A percentile compares a stretch with the other conserved stretches of the same genome.
Evolutionary conservation across 2,113 vertebrate genomes (phyloP).

Genomic region (Podiceps cristatus): DNA sequence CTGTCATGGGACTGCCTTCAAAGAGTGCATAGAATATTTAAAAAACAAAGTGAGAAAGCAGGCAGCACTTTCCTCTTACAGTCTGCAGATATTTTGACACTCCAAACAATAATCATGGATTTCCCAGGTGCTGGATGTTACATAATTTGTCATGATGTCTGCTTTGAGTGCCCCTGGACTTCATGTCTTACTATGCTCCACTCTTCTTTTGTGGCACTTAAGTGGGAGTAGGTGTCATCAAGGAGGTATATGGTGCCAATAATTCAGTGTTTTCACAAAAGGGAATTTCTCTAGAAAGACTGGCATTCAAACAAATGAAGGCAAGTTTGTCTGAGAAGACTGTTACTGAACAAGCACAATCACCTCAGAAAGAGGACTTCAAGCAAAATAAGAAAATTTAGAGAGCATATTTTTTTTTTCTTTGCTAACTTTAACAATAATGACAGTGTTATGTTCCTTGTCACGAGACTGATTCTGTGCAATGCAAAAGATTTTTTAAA

Average conservation of each 20-base stretch:
- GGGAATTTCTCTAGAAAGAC: background rate
- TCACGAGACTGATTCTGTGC: background rate
- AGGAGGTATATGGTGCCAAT: background rate
- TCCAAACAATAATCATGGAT: constrained; percentile 4
- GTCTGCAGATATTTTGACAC: constrained; percentile 45
- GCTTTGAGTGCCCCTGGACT: background rate
- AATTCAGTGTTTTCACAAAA: background rate
- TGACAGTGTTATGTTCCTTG: background rate
- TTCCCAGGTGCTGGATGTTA: constrained; percentile 36
- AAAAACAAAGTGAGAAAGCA: constrained; percentile 51
- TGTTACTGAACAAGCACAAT: background rate
- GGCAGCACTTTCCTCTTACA: constrained; percentile 8
- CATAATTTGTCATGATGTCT: constrained; percentile 33
- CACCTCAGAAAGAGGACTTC: background rate
- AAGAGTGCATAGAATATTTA: constrained; percentile 50
- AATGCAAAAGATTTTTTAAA: background rate
- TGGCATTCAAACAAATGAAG: background rate
- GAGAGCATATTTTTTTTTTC: background rate
- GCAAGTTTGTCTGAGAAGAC: background rate
- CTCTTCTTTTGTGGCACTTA: background rate
- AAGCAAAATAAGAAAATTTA: background rate
- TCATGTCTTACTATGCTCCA: background rate
- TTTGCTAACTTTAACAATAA: background rate
- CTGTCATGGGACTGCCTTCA: constrained; percentile 54
- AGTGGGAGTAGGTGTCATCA: background rate